Evolutionary conservation across 2,113 vertebrate genomes (phyloP).

Genomic region (Notarius lentiginosus): DNA sequence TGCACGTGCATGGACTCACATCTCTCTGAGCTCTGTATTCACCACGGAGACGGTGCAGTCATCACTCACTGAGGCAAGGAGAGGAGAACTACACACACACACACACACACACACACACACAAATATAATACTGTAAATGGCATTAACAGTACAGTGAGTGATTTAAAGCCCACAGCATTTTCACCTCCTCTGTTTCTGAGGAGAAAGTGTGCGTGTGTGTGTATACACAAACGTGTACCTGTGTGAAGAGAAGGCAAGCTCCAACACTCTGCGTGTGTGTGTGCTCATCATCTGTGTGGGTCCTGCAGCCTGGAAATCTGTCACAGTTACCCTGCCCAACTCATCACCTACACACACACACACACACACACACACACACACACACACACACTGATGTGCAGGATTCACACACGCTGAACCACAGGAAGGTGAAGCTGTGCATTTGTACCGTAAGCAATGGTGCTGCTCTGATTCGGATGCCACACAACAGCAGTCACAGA

Average conservation of each 20-base stretch:
- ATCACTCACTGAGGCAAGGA: constrained; percentile 89
- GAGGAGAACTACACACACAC: constrained; percentile 81
- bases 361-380: constrained; percentile 1
- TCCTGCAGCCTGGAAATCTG: constrained; percentile 78
- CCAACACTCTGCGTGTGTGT: constrained; percentile 78
- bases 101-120: constrained; percentile 13
- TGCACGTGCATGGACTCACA: constrained; percentile 81
- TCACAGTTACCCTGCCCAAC: constrained; percentile 81
- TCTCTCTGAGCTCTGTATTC: constrained; percentile 79
- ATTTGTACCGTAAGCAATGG: constrained; percentile 81
- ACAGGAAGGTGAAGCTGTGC: neutral
- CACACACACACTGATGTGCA: neutral
- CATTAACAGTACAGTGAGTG: neutral
- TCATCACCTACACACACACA: constrained; percentile 79
- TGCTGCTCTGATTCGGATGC: constrained; percentile 86
- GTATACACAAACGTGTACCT: constrained; percentile 80
- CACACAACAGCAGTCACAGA: constrained; percentile 60
- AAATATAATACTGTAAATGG: neutral
- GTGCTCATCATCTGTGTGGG: constrained; percentile 64
- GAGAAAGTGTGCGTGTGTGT: constrained; percentile 61
- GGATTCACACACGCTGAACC: neutral
- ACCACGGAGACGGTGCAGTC: constrained; percentile 88
- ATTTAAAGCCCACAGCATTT: neutral
- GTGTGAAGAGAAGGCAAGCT: constrained; percentile 85
- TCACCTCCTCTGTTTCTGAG: neutral